These are phyloP conservation scores for Unio delphinus DNA, from an alignment of 2,888 invertebrate genomes.

Conservation along the genomic window DNA sequence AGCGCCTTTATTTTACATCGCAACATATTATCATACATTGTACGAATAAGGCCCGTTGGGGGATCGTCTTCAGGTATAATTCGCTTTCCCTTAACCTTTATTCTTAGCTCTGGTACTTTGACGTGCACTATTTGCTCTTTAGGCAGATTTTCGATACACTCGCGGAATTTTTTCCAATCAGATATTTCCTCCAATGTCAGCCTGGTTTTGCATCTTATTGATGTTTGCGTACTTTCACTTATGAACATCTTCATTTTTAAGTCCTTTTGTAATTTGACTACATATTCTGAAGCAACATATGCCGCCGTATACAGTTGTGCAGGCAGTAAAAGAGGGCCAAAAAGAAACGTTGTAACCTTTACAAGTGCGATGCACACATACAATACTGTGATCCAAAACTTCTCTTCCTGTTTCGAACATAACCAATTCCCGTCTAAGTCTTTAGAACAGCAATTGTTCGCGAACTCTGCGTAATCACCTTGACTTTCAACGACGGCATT, in stretches of 20 bases:
- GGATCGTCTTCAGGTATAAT: constrained; percentile 63
- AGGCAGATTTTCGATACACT: constrained; percentile 43
- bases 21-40: constrained; percentile 59
- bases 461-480: constrained; percentile 49
- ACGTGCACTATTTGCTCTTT: constrained; percentile 52
- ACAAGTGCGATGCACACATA: constrained; percentile 58
- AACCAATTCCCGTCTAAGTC: constrained; percentile 34
- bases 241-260: constrained; percentile 58
- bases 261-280: constrained; percentile 57
- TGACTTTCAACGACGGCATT: constrained; percentile 54
- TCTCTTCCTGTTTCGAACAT: constrained; percentile 54
- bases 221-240: constrained; percentile 49
- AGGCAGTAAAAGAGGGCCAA: constrained; percentile 63
- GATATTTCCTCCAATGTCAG: constrained; percentile 52
- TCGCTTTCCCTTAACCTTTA: constrained; percentile 62
- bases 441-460: constrained; percentile 57
- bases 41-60: constrained; percentile 59
- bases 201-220: constrained; percentile 49
- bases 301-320: constrained; percentile 59
- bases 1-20: constrained; percentile 63
- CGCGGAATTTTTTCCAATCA: constrained; percentile 51
- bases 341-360: constrained; percentile 61
- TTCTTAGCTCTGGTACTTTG: constrained; percentile 51
- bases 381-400: constrained; percentile 59
- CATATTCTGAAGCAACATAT: constrained; percentile 63